Percentiles rank a stretch among this genome's conserved stretches.
phyloP scores from a whole-genome alignment of 2,113 vertebrate species.

The Apteryx owenii region DNA sequence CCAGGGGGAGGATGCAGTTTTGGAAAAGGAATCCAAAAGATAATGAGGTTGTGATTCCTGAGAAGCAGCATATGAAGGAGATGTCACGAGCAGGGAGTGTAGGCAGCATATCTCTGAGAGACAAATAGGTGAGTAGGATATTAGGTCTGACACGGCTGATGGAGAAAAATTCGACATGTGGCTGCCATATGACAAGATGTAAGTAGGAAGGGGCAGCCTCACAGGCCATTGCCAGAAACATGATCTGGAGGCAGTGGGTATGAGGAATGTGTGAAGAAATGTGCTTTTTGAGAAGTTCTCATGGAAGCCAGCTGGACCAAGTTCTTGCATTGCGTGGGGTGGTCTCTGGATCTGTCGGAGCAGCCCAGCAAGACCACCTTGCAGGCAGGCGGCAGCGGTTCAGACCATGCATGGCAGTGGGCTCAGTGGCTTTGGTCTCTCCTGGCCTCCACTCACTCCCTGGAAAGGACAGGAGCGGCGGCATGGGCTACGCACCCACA shows the following conservation, averaged over 20 bases:
- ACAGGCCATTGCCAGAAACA: constrained; percentile 29
- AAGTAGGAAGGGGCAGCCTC: constrained; percentile 39
- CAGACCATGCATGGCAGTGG: neutral
- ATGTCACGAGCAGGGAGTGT: neutral
- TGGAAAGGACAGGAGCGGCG: neutral
- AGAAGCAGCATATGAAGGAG: neutral
- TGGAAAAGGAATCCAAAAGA: constrained; percentile 19
- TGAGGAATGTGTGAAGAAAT: constrained; percentile 69
- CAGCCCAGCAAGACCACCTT: neutral
- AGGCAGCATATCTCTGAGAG: constrained; percentile 7
- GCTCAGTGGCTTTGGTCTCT: neutral
- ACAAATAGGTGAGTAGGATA: constrained; percentile 47
- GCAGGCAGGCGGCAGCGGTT: neutral
- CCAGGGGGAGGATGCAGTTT: neutral
- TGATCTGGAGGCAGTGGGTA: constrained; percentile 33
- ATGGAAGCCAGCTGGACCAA: neutral
- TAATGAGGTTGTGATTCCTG: neutral
- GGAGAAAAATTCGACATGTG: constrained; percentile 33
- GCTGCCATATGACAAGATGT: constrained; percentile 50
- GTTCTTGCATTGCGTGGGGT: neutral
- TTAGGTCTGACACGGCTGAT: neutral
- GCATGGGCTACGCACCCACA: neutral
- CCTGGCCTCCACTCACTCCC: neutral
- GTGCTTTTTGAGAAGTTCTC: constrained; percentile 41
- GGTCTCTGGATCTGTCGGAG: neutral